Conservation (phyloP, 23 tunicate species). For the Ciona savignyi region DNA sequence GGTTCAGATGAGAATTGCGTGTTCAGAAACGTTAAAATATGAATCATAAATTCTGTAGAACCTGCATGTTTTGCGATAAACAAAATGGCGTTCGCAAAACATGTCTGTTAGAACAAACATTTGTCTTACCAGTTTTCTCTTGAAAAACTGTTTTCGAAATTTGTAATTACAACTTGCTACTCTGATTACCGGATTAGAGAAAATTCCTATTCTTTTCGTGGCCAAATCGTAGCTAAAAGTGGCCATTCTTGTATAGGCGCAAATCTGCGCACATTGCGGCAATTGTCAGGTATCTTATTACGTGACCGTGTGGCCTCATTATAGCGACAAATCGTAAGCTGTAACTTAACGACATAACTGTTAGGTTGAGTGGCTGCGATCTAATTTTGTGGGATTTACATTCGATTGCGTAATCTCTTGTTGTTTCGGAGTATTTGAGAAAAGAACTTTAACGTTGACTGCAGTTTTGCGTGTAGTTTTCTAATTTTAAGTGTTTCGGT, state of each 20-base stretch:
- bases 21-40: too few species aligned
- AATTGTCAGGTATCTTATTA: background rate
- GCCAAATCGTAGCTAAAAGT: background rate
- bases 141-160: background rate
- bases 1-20: too few species aligned
- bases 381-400: background rate
- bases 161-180: background rate
- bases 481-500: background rate
- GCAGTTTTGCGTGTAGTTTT: background rate
- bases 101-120: background rate
- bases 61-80: too few species aligned
- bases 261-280: background rate
- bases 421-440: background rate
- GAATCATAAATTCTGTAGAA: too few species aligned
- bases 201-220: background rate
- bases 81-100: background rate
- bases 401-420: background rate
- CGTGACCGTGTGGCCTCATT: conserved; percentile 1
- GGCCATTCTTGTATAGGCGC: background rate
- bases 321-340: background rate
- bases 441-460: background rate
- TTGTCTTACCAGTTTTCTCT: background rate
- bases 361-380: background rate
- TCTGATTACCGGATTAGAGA: background rate
- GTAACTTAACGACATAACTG: conserved; percentile 1